Conservation (phyloP, 2,113 vertebrate species). For the Lamprologus lemairii region DNA sequence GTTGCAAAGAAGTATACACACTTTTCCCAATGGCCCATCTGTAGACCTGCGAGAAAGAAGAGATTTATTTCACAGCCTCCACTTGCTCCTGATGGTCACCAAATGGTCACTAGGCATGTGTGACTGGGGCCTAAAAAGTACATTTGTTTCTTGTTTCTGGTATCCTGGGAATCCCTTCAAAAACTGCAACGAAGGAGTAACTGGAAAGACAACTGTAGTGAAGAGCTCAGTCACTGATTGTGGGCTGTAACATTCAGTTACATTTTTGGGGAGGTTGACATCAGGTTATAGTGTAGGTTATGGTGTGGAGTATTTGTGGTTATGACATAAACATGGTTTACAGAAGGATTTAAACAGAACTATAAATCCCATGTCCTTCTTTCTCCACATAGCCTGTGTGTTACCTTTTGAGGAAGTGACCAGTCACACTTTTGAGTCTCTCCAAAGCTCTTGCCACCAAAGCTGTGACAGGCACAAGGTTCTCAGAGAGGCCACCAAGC, state of each 20-base stretch:
- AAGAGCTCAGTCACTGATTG: neutral
- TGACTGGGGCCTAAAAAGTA: neutral
- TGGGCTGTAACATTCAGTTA: neutral
- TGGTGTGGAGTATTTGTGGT: neutral
- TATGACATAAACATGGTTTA: neutral
- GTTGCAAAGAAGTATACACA: fast-evolving
- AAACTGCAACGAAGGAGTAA: neutral
- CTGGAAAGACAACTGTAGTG: neutral
- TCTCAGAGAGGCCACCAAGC: conserved; percentile 41
- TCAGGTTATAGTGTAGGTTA: neutral
- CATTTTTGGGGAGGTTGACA: neutral
- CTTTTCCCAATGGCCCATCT: neutral
- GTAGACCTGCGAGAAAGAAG: neutral
- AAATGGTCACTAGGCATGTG: neutral
- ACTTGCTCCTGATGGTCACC: neutral
- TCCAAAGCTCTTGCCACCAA: conserved; percentile 35
- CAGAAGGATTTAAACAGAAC: neutral
- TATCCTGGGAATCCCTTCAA: neutral
- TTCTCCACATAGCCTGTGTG: conserved; percentile 44
- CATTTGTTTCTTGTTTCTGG: neutral
- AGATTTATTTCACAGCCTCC: neutral
- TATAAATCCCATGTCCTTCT: neutral
- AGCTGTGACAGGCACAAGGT: conserved; percentile 58
- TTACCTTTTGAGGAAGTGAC: conserved; percentile 50
- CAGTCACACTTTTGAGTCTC: conserved; percentile 44